These are phyloP conservation scores for Chondrosia reniformis DNA, from an alignment of 37 sponge, comb jelly and placozoan genomes.

Conservation along the genomic window DNA sequence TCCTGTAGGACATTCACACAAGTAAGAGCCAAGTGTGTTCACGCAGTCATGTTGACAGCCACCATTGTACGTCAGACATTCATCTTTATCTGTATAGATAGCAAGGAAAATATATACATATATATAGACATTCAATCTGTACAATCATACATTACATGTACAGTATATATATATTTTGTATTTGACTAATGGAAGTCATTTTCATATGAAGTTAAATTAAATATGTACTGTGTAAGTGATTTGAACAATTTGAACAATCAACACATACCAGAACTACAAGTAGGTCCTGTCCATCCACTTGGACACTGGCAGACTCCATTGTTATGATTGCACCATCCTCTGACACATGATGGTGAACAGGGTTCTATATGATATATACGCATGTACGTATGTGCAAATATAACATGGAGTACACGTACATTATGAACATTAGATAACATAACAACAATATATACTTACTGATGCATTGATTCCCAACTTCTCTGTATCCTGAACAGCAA, in stretches of 20 bases:
- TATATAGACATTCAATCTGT: no score
- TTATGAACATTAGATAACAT: not conserved
- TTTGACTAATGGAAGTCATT: no score
- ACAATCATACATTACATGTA: no score
- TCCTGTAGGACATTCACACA: conserved; percentile 1
- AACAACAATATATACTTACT: not conserved
- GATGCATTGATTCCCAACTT: no score
- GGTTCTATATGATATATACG: not conserved
- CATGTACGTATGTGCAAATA: not conserved
- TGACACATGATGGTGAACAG: no score
- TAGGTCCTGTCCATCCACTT: no score
- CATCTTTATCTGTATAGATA: not conserved
- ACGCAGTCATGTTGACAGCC: conserved; percentile 1
- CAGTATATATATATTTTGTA: not conserved
- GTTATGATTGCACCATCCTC: no score
- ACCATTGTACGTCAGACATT: not conserved
- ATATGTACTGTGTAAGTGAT: no score
- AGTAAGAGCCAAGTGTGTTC: conserved; percentile 6
- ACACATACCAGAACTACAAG: no score
- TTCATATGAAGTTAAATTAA: no score
- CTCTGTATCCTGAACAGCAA: no score
- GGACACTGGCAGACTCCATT: no score
- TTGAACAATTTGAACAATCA: not conserved
- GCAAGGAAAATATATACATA: not conserved
- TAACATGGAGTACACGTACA: not conserved